These are phyloP conservation scores for Lasioglossum leucozonium DNA, from an alignment of 2,888 invertebrate genomes.

Conservation along the genomic window DNA sequence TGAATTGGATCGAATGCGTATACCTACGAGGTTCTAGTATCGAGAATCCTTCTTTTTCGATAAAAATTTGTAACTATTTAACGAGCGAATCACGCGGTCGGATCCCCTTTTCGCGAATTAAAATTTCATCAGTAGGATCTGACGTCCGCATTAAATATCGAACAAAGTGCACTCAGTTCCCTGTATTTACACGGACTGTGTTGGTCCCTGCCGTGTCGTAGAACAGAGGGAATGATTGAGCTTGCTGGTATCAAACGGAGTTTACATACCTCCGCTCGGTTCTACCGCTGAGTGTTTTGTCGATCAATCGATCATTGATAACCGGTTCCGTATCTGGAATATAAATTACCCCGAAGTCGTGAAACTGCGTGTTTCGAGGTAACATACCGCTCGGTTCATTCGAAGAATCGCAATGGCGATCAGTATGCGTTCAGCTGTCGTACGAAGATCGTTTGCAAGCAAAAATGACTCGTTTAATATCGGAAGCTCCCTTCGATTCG, in stretches of 20 bases:
- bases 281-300: constrained; percentile 32
- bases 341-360: constrained; percentile 29
- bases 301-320: constrained; percentile 48
- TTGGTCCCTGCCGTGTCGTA: constrained; percentile 61
- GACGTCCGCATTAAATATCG: constrained; percentile 65
- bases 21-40: background rate
- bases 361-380: background rate
- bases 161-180: constrained; percentile 64
- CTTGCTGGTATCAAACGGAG: constrained; percentile 55
- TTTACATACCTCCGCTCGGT: constrained; percentile 49
- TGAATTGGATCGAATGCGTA: background rate
- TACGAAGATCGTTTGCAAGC: background rate
- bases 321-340: constrained; percentile 16
- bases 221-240: constrained; percentile 78
- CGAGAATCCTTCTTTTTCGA: background rate
- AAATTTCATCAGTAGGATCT: constrained; percentile 48
- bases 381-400: background rate
- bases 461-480: background rate
- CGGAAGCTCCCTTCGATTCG: background rate
- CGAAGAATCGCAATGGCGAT: background rate
- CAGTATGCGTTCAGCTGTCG: background rate
- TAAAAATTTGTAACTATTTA: background rate
- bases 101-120: constrained; percentile 31
- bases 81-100: background rate
- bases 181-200: constrained; percentile 63